Base-by-base conservation (phyloP, 1,140 invertebrate genomes). In the Drosophila kanapiae region DNA sequence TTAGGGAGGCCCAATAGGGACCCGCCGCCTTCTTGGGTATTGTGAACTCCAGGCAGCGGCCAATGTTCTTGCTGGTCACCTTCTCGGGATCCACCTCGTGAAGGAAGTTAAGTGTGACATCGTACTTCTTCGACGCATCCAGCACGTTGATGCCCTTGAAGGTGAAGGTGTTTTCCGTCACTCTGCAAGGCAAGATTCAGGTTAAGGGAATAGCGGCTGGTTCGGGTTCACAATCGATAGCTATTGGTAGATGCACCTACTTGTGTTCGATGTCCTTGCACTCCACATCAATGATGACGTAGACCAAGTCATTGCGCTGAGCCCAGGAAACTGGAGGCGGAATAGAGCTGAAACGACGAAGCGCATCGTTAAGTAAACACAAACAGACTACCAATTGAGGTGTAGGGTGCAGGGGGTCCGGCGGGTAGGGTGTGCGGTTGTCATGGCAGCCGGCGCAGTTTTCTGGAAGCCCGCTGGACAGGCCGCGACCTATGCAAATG, bases 291-390 rank as follows among this genome's bases (percentile, higher is more conserved):
- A 99, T 96, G 49, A 97, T 99, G 56, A 99, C 93, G 93, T 95
- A 98, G 43, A 99, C 93, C 78, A 96, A 93, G 80, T 95, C 94
- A 85, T 94, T 95, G 90, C 97, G 95, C 93, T 99, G 98, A 18
- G 98, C 98, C 98, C 98, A 99, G 88, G 96, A 95, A 43, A 98
- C 96, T 49, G 97, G 95, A 40, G 98, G 97, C 72, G 96, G 96
- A 82, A 94, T 93, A 80, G 94, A 94, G 64, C 91, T 92, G 76
- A 48, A 91, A 80, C 29, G 16, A 80, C 29, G 16, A 63, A 3
- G 16, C 40, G 60, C 14, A 64, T 29, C 14, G 38, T 53, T 69
- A 69, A 65, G 37, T 49, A 80, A 87, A 80, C 53, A 80, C 3
- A 45, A 57, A 37, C 37, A 42, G 48, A 37, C 11, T 37, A 16